A percentile compares a stretch with the other conserved stretches of the same genome.
Conservation (phyloP, 2,888 invertebrate species). For the Drosophila pseudotakahashii region DNA sequence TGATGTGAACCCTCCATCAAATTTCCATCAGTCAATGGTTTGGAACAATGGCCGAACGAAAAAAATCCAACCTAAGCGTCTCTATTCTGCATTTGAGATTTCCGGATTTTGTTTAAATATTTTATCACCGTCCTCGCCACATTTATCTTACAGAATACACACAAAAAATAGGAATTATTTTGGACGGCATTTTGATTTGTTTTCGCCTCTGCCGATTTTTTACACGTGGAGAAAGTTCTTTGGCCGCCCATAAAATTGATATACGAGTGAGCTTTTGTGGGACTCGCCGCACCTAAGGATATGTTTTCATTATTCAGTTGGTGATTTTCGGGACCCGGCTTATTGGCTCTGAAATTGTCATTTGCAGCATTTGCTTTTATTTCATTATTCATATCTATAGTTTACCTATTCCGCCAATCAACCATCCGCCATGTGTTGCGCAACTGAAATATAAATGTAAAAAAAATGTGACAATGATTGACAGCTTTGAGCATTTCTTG, state of each 20-base stretch:
- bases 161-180: constrained; percentile 36
- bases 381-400: constrained; percentile 24
- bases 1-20: constrained; percentile 49
- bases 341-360: constrained; percentile 9
- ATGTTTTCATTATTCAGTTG: constrained; percentile 12
- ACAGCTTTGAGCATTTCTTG: constrained; percentile 37
- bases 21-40: constrained; percentile 48
- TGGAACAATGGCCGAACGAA: constrained; percentile 10
- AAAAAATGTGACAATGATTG: constrained; percentile 39
- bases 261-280: constrained; percentile 13
- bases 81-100: constrained; percentile 9
- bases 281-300: neutral
- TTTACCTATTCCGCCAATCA: constrained; percentile 16
- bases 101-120: constrained; percentile 36
- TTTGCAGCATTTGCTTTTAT: constrained; percentile 25
- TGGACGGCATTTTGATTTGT: constrained; percentile 17
- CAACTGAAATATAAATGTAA: constrained; percentile 4
- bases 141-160: constrained; percentile 35
- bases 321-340: neutral
- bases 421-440: constrained; percentile 33
- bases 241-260: constrained; percentile 23
- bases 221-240: constrained; percentile 19
- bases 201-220: constrained; percentile 22
- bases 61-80: constrained; percentile 5
- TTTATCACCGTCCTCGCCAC: constrained; percentile 26